Conservation (phyloP, 64 coral and sea anemone species). For the Pachyseris speciosa region DNA sequence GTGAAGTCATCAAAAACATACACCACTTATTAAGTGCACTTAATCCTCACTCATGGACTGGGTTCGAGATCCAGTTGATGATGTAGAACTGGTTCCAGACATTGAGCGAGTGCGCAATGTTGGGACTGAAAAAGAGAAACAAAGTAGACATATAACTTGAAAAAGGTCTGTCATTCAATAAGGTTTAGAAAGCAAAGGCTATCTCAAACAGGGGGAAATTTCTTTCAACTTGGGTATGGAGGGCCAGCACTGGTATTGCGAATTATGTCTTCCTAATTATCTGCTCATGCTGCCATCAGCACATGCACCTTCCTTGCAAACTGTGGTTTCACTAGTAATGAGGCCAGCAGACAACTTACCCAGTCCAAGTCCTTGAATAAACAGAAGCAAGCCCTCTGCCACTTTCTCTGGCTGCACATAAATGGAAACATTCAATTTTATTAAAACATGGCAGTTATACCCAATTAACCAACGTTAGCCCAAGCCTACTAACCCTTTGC, state of each 20-base stretch:
- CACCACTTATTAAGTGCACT: not conserved
- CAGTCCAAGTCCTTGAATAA: slow-evolving; percentile 99
- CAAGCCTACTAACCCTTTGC: no score
- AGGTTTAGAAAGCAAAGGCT: no score
- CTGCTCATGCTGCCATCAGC: no score
- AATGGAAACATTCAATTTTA: not conserved
- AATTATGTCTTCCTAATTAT: no score
- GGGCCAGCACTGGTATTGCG: no score
- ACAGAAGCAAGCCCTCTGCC: slow-evolving; percentile 94
- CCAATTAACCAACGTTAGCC: no score
- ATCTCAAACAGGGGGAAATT: no score
- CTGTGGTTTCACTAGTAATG: not conserved
- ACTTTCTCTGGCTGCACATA: slow-evolving; percentile 71
- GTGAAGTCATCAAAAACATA: slow-evolving; percentile 1
- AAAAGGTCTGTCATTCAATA: no score
- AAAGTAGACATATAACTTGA: not conserved
- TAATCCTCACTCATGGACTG: slow-evolving; percentile 92
- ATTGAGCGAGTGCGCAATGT: slow-evolving; percentile 98
- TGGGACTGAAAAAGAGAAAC: slow-evolving; percentile 78
- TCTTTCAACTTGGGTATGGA: no score
- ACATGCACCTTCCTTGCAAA: no score
- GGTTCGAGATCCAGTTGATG: slow-evolving; percentile 69
- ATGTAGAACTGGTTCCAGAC: slow-evolving; percentile 83
- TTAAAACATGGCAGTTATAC: not conserved
- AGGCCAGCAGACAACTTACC: slow-evolving; percentile 55